These are phyloP conservation scores for Sialia sialis DNA, from an alignment of 2,113 vertebrate species.

Conservation along the genomic window DNA sequence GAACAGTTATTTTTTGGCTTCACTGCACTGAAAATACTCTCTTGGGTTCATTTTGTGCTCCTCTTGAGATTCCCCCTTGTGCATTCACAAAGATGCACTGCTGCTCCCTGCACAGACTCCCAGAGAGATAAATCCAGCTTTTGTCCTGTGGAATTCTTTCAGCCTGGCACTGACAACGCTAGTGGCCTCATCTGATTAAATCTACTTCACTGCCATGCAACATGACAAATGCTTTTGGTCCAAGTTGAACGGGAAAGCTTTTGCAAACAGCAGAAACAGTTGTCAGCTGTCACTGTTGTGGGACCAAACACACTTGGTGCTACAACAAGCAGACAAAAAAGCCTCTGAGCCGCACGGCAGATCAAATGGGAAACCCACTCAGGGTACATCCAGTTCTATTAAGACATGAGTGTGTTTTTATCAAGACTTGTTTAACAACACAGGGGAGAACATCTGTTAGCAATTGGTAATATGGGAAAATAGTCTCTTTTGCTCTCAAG, in stretches of 20 bases:
- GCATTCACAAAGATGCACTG: not conserved
- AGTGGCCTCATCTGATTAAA: conserved; percentile 26
- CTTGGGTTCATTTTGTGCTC: not conserved
- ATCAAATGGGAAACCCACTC: conserved; percentile 2
- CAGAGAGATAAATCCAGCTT: conserved; percentile 41
- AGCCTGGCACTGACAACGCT: not conserved
- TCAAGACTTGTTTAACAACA: conserved; percentile 11
- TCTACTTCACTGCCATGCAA: conserved; percentile 42
- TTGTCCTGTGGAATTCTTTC: conserved; percentile 43
- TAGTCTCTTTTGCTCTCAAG: not conserved
- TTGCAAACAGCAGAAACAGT: conserved; percentile 37
- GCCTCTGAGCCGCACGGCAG: not conserved
- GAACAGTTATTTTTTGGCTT: not conserved
- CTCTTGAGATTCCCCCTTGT: not conserved
- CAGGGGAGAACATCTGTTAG: conserved; percentile 23
- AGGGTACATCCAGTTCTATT: not conserved
- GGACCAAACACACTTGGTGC: not conserved
- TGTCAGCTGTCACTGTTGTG: conserved; percentile 41
- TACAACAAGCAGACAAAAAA: conserved; percentile 27
- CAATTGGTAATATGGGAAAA: not conserved
- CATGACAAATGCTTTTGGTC: conserved; percentile 41
- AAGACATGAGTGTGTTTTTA: not conserved
- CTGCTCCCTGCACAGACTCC: not conserved
- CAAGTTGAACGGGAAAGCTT: conserved; percentile 42
- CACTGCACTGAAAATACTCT: not conserved